Base-by-base conservation (phyloP, 2,888 invertebrate genomes). In the Glyphotaelius pellucidus region DNA sequence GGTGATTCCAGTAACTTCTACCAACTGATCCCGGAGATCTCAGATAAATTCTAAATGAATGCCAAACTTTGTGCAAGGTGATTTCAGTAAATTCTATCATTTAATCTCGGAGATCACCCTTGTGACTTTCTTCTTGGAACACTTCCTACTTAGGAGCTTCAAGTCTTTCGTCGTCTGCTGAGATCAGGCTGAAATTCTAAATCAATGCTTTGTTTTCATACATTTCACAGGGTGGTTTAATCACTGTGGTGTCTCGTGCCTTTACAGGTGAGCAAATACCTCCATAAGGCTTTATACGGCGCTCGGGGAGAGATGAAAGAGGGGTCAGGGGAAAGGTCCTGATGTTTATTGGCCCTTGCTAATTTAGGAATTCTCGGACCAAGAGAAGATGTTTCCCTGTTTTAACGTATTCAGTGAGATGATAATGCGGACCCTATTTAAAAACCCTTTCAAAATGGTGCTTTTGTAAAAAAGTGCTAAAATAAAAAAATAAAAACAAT, bases 341-440 rank as follows among this genome's bases (percentile, higher is more conserved):
- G 84, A 38, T 84, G 84, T 38, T 84, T 84, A 84, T 35, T 84
- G 84, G 84, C 35, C 35, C 32, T 84, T 38, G 84, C 84, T 84
- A 84, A 84, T 84, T 84, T 84, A 25, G 81, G 84, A 67, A 67
- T 67, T 67, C 67, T 67, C 25, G 25, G 25, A 67, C 67, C 67
- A 67, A 67, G 67, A 25, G 67, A n/a, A 67, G 67, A 67, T 67
- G 67, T 67, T 67, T 67, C 67, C 67, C 67, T 67, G 9, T 25
- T 67, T 67, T 67, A 67, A 67, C 67, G 67, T 67, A 67, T 67
- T n/a, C 67, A 67, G 25, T 67, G 67, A 25, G 67, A 67, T 67
- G 67, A 67, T 67, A 67, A 67, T 67, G 67, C 67, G 67, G 5
- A 67, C 67, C 67, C 25, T 67, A 25, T 67, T 67, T 67, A 25